These are phyloP conservation scores for Caenorhabditis sp. DNA, from an alignment of 2,888 invertebrate genomes.

Conservation along the genomic window DNA sequence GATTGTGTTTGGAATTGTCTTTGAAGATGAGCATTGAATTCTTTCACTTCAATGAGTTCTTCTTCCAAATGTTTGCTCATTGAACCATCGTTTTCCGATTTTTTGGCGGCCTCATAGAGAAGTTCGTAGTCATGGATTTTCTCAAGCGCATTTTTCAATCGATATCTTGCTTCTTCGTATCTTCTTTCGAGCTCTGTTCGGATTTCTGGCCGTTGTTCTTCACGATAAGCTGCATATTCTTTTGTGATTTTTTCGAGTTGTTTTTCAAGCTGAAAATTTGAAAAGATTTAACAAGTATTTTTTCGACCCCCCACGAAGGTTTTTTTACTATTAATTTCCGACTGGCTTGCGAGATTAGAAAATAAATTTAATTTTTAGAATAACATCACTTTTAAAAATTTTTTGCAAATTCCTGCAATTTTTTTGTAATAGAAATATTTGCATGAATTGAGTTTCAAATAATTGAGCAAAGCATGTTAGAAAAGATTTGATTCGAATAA, in stretches of 20 bases:
- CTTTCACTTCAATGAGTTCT: conserved; percentile 47
- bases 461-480: too few relatives aligned
- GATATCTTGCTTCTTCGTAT: conserved; percentile 62
- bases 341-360: conserved; percentile 32
- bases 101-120: conserved; percentile 46
- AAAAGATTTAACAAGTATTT: neutral
- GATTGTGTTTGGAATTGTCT: conserved; percentile 62
- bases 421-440: too few relatives aligned
- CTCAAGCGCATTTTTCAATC: conserved; percentile 54
- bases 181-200: conserved; percentile 63
- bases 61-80: conserved; percentile 38
- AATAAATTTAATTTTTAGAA: too few relatives aligned
- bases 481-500: too few relatives aligned
- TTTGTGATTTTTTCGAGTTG: conserved; percentile 19
- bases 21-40: conserved; percentile 57
- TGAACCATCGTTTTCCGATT: conserved; percentile 35
- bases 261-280: conserved; percentile 21
- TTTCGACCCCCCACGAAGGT: conserved; percentile 5
- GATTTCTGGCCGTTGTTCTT: conserved; percentile 56
- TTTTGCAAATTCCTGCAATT: too few relatives aligned
- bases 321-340: conserved; percentile 16
- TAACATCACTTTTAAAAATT: too few relatives aligned
- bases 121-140: conserved; percentile 58
- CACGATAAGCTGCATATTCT: conserved; percentile 47
- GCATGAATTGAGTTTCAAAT: too few relatives aligned